Base-by-base conservation (phyloP, 53 echinoderm and acorn worm species). In the Echinometra lucunter region DNA sequence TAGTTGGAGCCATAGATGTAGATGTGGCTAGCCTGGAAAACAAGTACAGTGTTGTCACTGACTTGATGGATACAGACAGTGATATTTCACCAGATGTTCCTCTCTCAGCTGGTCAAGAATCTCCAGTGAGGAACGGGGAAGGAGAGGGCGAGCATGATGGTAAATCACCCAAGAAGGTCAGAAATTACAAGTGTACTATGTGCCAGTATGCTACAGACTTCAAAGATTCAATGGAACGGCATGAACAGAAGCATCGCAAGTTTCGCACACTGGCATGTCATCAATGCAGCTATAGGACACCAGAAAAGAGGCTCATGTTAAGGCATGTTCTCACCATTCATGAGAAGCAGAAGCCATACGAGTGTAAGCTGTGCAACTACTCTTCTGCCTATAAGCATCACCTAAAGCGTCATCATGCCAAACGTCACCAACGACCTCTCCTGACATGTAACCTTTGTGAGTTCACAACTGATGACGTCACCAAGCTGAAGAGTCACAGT, bases 271-370 rank as follows among this genome's bases (percentile, higher is more conserved):
- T 98, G 67, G 94, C 96, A 27, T 98, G 98, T 74, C 96, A 98
- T 88, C 91, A 96, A 60, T 98, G 98, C 58, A 91, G 75, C 35
- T 98, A 98, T 80, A 95, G 97, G 82, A 98, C 98, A 4, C 96
- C 97, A 9, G 96, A 97, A 88, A 97, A 95, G 75, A 96, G 97
- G 74, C 94, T 97, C 15, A 96, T 98, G 94, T 95, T 98, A 40
- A 97, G 98, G 7, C 98, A 98, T 74, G 95, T 98, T 27, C 96
- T 96, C 88, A 98, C 98, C 13, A 97, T 98, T 83, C 98, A 98
- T 89, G 96, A 96, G 91, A 97, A 97, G 93, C 97, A 95, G 89
- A 96, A 88, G 82, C 98, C 98, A 0, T 98, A 95, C 93, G 94
- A 95, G n/a, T 98, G 98, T 57, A 96, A 98, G 91, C 91, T 94